These are phyloP conservation scores for Coregonus clupeaformis DNA, from an alignment of 2,113 vertebrate species.

Conservation along the genomic window DNA sequence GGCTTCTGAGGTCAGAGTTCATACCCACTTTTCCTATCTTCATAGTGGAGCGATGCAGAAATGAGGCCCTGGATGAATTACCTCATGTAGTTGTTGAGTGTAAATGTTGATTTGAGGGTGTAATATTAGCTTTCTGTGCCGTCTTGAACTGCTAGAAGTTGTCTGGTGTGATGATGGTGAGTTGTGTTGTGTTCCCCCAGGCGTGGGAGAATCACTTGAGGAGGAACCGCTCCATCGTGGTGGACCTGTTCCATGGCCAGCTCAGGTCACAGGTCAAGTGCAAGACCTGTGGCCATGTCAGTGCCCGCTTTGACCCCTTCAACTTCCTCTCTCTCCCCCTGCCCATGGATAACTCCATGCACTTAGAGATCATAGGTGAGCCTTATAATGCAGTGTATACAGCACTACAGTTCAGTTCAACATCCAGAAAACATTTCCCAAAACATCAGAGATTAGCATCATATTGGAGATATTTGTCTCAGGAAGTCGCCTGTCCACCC, in stretches of 20 bases:
- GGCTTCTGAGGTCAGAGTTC: constrained; percentile 80
- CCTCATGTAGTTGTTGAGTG: neutral
- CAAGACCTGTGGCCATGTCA: constrained; percentile 88
- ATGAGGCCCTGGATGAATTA: neutral
- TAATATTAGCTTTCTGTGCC: neutral
- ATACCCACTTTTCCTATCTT: neutral
- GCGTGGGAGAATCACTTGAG: constrained; percentile 89
- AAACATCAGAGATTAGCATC: too few relatives aligned
- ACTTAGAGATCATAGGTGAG: constrained; percentile 87
- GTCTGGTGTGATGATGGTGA: neutral
- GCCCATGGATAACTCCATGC: constrained; percentile 91
- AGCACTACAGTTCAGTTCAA: too few relatives aligned
- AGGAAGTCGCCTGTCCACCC: too few relatives aligned
- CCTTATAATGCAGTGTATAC: neutral
- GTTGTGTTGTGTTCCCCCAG: constrained; percentile 52
- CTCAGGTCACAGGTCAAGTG: constrained; percentile 88
- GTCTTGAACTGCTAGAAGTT: neutral
- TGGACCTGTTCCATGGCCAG: constrained; percentile 88
- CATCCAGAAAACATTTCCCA: too few relatives aligned
- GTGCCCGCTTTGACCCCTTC: constrained; percentile 87
- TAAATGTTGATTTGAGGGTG: neutral
- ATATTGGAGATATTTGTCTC: too few relatives aligned
- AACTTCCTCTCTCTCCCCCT: constrained; percentile 88
- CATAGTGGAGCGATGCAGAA: neutral
- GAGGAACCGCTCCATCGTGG: constrained; percentile 86